Base-by-base conservation (phyloP, 2,888 invertebrate species). In the Unio delphinus region DNA sequence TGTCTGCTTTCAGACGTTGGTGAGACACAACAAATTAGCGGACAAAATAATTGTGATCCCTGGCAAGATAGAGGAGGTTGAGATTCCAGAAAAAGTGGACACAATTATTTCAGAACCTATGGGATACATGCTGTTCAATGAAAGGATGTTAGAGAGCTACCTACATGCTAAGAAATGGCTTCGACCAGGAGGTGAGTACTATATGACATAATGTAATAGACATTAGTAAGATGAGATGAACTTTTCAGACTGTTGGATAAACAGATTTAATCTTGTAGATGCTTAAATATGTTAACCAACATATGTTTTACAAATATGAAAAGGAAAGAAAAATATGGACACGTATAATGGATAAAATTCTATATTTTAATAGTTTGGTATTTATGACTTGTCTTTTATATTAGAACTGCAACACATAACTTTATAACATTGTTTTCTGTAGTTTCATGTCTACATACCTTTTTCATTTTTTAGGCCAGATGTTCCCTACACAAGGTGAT, bases 61-160 rank as follows among this genome's bases (percentile, higher is more conserved):
- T 17, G 99, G 98, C 3, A 99, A 99, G 92, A 97, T 99, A 75
- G 99, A 99, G 90, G 99, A 99, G 91, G 96, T 99, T 61, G 95
- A 95, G 81, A 91, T 99, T 76, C 97, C 98, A 1, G 98, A 99
- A 90, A 93, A 93, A 85, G 98, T 99, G 28, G 99, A 99, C 91
- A 94, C 98, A 61, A 98, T 99, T 83, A 96, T 99, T 81, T 98
- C 98, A 2, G 99, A 99, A 91, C 99, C 99, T 0, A 99, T 99
- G 99, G 99, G 99, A n/a, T 99, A 99, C 90, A 99, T 99, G 99
- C 91, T 99, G 69, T 98, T 98, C 90, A 99, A 99, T 91, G 99
- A 99, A 90, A 93, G 99, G 76, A 99, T 99, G 99, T 92, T 99
- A 81, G 99, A 99, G 91, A 98, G 98, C 0, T 99, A 97, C 91